phyloP scores from a whole-genome alignment of 2,113 vertebrate genomes.

The Cyprinodon tularosa region DNA sequence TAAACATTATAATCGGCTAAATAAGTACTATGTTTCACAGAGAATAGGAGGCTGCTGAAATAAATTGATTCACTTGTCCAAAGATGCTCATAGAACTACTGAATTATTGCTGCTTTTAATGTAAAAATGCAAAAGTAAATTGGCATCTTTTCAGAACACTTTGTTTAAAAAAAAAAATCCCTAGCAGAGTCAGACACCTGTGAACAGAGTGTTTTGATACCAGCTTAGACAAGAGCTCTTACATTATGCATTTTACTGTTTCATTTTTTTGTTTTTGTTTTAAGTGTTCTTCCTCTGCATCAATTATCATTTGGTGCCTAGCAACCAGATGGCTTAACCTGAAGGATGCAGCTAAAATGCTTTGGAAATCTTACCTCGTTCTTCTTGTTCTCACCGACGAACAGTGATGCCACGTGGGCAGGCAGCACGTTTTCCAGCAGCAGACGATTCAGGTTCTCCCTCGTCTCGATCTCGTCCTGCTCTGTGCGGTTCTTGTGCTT shows the following conservation, averaged over 20 bases:
- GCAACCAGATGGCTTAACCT: not conserved
- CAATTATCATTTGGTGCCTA: not conserved
- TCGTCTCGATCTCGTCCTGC: conserved; percentile 94
- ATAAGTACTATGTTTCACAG: not conserved
- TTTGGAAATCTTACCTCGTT: conserved; percentile 86
- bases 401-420: conserved; percentile 92
- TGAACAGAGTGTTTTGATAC: not conserved
- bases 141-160: not conserved
- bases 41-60: not conserved
- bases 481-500: conserved; percentile 97
- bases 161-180: not conserved
- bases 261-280: not conserved
- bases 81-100: not conserved
- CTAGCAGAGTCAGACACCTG: not conserved
- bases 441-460: conserved; percentile 96
- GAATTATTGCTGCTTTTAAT: not conserved
- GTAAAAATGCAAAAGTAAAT: not conserved
- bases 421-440: conserved; percentile 97
- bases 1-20: not conserved
- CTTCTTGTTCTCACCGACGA: conserved; percentile 93
- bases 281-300: not conserved
- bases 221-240: not conserved
- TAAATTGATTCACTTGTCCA: not conserved
- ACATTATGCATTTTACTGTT: not conserved
- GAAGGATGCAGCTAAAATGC: not conserved